Base-by-base conservation (phyloP, 2,113 vertebrate genomes). In the Cheilinus undulatus region DNA sequence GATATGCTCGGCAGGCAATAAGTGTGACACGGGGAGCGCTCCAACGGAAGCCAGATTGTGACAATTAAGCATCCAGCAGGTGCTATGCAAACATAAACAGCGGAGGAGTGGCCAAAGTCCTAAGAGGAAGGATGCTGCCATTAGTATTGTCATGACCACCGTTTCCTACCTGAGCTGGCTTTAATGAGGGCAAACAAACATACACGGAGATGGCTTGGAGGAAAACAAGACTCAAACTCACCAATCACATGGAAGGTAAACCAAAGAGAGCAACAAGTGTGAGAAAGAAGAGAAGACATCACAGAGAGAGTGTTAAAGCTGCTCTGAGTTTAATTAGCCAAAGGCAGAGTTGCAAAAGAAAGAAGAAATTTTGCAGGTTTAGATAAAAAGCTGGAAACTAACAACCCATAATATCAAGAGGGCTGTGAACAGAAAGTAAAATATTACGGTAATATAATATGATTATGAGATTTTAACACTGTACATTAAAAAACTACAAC, bases 21-120 rank as follows among this genome's bases (percentile, higher is more conserved):
- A 68, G 46, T 13, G 60, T 26, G 60, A 70, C 42, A 13, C 4
- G 2, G 48, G 14, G 17, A 73, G 40, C 27, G 45, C 34, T 72
- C 66, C 8, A 56, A 38, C 54, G 49, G 60, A 43, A 57, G 61
- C 71, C 68, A 81, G 59, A 80, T 57, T 52, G 38, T 46, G 48
- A 60, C 53, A 73, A 72, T 87, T 64, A 87, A 57, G 60, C 60
- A 69, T 63, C 15, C 2, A 3, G 45, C 70, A 61, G 71, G 65
- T 73, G 59, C 78, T 80, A 52, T 46, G 60, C 73, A 87, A 90
- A 87, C 77, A 86, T 42, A 65, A 73, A 78, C 54, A 75, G 56
- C 1, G 30, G 69, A 83, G 61, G 72, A 73, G 83, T 80, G 85
- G 68, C 77, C 77, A 84, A 86, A 86, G 87, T 88, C 87, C 86